Evolutionary conservation across 1,140 invertebrate genomes (phyloP).

Genomic region (Achatina immaculata): DNA sequence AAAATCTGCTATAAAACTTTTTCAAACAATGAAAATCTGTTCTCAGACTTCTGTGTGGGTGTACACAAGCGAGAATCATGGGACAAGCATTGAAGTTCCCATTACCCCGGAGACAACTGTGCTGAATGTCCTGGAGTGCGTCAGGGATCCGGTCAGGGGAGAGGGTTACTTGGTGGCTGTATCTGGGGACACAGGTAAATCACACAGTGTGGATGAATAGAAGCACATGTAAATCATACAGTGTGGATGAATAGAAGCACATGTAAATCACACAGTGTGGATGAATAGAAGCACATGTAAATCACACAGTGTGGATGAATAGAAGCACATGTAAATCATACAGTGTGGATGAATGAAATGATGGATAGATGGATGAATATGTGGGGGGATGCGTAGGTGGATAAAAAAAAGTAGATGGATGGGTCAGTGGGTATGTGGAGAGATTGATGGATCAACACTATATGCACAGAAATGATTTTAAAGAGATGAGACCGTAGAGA

Average conservation of each 20-base stretch:
- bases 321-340: too few relatives aligned
- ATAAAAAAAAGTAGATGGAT: too few relatives aligned
- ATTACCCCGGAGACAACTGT: conserved; percentile 13
- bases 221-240: too few relatives aligned
- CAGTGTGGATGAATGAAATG: too few relatives aligned
- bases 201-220: too few relatives aligned
- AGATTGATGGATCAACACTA: too few relatives aligned
- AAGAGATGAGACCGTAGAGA: background rate
- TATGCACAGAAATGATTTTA: background rate
- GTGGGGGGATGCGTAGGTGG: background rate
- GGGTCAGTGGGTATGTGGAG: too few relatives aligned
- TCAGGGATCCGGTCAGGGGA: conserved; percentile 19
- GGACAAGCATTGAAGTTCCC: conserved; percentile 12
- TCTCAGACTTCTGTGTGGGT: conserved; percentile 19
- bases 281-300: too few relatives aligned
- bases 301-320: too few relatives aligned
- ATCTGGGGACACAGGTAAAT: conserved; percentile 10
- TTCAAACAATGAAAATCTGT: background rate
- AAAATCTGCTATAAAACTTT: too few relatives aligned
- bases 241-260: too few relatives aligned
- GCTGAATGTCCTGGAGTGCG: conserved; percentile 14
- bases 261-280: too few relatives aligned
- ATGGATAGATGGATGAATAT: background rate
- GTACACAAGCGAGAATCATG: conserved; percentile 30
- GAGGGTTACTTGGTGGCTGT: conserved; percentile 18